phyloP scores from a whole-genome alignment of 2,888 invertebrate species.

The Chesias legatella region DNA sequence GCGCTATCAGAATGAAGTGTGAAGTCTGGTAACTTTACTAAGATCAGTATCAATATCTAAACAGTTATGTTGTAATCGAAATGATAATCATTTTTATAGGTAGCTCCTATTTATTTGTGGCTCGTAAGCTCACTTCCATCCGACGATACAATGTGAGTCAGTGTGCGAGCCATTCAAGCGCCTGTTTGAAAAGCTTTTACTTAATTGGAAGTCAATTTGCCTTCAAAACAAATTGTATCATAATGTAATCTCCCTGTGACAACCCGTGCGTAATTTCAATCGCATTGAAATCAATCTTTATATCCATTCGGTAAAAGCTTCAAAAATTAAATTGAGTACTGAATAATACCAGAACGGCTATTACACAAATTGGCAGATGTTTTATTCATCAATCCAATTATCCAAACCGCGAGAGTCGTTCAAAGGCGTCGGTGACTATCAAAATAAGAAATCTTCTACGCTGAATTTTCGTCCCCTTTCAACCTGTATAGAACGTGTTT shows the following conservation, averaged over 20 bases:
- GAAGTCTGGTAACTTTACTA: no score
- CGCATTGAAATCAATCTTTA: slow-evolving; percentile 15
- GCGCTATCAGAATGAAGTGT: no score
- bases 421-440: slow-evolving; percentile 63
- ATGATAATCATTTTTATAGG: no score
- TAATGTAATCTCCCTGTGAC: slow-evolving; percentile 7
- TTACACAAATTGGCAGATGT: slow-evolving; percentile 74
- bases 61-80: no score
- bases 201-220: slow-evolving; percentile 15
- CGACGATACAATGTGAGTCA: no score
- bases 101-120: no score
- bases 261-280: slow-evolving; percentile 2
- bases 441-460: slow-evolving; percentile 51
- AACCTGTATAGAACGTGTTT: slow-evolving; percentile 21
- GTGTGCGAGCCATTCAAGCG: background rate
- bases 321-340: slow-evolving; percentile 58
- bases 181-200: slow-evolving; percentile 11
- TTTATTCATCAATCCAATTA: slow-evolving; percentile 77
- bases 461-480: slow-evolving; percentile 32
- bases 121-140: no score
- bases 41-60: no score
- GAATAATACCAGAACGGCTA: slow-evolving; percentile 61
- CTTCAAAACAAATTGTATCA: slow-evolving; percentile 8
- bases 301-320: slow-evolving; percentile 30
- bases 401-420: slow-evolving; percentile 63